Evolutionary conservation across 2,797 vertebrate genomes (phyloP).

Genomic region (Notolepis coatsorum): DNA sequence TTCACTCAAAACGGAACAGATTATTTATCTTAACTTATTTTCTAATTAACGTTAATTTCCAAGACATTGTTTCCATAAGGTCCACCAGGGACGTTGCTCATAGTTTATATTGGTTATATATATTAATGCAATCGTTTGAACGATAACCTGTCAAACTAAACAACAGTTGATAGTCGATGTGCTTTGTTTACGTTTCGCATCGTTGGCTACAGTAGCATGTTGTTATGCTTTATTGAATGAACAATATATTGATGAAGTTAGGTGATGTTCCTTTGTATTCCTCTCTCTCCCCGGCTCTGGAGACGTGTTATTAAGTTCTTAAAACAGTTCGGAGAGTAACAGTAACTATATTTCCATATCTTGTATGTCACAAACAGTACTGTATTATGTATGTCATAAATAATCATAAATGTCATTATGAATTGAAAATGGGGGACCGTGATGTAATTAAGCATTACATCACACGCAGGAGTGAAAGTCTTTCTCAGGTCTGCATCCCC

Average conservation of each 20-base stretch:
- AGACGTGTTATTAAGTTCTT: background rate
- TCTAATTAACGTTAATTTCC: no score
- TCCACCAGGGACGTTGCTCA: background rate
- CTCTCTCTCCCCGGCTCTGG: background rate
- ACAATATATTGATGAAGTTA: no score
- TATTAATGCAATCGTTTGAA: background rate
- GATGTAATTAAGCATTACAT: no score
- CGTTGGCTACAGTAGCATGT: background rate
- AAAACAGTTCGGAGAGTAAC: no score
- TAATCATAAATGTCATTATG: no score
- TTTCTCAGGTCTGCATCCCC: no score
- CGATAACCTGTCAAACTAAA: background rate
- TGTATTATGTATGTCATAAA: no score
- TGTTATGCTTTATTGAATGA: background rate
- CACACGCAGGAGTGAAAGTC: no score
- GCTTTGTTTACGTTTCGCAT: slow-evolving; percentile 62
- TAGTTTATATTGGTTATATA: background rate
- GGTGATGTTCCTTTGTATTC: background rate
- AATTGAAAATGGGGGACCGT: no score
- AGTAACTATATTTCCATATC: no score
- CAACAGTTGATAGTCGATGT: slow-evolving; percentile 62
- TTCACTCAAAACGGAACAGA: background rate
- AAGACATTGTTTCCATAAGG: background rate
- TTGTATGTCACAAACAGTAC: no score
- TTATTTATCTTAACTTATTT: background rate